Evolutionary conservation across 2,888 invertebrate genomes (phyloP).

Genomic region (Synanthedon andrenaeformis): DNA sequence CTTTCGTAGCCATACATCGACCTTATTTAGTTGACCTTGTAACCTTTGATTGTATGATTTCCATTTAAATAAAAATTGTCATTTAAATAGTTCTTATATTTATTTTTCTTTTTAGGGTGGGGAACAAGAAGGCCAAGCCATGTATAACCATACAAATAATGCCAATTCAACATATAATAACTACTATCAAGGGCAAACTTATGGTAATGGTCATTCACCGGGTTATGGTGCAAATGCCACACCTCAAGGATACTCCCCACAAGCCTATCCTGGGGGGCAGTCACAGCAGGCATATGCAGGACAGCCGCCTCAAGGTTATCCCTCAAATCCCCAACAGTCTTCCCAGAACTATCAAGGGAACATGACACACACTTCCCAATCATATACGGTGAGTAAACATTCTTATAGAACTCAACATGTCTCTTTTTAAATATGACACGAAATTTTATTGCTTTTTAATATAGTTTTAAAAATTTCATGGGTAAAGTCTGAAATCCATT

Average conservation of each 20-base stretch:
- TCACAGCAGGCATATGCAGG: slow-evolving; percentile 40
- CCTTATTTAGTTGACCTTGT: no score
- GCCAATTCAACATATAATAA: slow-evolving; percentile 53
- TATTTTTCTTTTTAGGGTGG: slow-evolving; percentile 36
- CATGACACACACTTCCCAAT: slow-evolving; percentile 60
- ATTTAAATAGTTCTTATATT: no score
- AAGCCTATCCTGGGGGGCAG: slow-evolving; percentile 45
- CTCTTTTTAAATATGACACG: background rate
- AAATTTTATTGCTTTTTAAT: background rate
- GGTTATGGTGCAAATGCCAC: slow-evolving; percentile 46
- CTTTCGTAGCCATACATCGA: no score
- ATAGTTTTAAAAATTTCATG: background rate
- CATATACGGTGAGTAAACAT: slow-evolving; percentile 54
- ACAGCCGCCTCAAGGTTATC: slow-evolving; percentile 46
- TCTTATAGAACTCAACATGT: background rate
- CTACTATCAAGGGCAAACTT: slow-evolving; percentile 59
- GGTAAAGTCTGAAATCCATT: no score
- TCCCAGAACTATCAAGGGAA: slow-evolving; percentile 54
- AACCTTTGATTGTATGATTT: no score
- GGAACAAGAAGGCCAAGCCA: slow-evolving; percentile 55
- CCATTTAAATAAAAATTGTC: no score
- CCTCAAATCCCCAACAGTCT: slow-evolving; percentile 52
- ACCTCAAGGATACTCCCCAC: slow-evolving; percentile 56
- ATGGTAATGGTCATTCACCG: slow-evolving; percentile 61
- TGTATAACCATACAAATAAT: slow-evolving; percentile 57